Evolutionary conservation across 2,797 vertebrate species (phyloP).

Genomic region (Falco cherrug): DNA sequence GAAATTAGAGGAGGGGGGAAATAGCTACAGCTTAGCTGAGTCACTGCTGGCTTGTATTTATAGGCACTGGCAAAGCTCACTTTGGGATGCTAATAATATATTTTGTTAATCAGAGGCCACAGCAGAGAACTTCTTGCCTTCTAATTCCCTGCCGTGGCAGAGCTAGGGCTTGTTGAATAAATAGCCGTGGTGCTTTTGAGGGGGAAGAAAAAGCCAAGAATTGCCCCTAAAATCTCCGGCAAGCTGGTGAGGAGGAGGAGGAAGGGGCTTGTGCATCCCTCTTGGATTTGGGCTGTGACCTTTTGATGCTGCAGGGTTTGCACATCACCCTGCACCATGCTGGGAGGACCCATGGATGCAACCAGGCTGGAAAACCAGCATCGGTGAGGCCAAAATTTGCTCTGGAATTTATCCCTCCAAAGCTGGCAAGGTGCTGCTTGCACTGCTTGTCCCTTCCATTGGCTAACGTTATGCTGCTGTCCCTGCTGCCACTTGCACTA

Average conservation of each 20-base stretch:
- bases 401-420: background rate
- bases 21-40: conserved; percentile 72
- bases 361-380: background rate
- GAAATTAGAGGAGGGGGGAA: conserved; percentile 27
- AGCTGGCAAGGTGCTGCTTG: background rate
- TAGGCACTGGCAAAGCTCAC: conserved; percentile 55
- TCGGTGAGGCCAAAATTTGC: fast-evolving
- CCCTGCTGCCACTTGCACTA: background rate
- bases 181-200: background rate
- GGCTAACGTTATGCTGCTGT: fast-evolving
- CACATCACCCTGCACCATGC: fast-evolving
- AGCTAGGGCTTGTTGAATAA: conserved; percentile 23
- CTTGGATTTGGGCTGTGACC: background rate
- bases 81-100: conserved; percentile 67
- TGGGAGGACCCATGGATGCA: fast-evolving
- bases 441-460: background rate
- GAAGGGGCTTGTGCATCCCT: background rate
- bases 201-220: no score
- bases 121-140: conserved; percentile 43
- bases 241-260: background rate
- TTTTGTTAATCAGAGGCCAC: conserved; percentile 62
- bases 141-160: background rate
- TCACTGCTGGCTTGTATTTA: conserved; percentile 67
- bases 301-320: background rate
- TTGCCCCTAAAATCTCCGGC: background rate